Evolutionary conservation across 2,888 invertebrate species (phyloP).

Genomic region (Caenorhabditis sp.): DNA sequence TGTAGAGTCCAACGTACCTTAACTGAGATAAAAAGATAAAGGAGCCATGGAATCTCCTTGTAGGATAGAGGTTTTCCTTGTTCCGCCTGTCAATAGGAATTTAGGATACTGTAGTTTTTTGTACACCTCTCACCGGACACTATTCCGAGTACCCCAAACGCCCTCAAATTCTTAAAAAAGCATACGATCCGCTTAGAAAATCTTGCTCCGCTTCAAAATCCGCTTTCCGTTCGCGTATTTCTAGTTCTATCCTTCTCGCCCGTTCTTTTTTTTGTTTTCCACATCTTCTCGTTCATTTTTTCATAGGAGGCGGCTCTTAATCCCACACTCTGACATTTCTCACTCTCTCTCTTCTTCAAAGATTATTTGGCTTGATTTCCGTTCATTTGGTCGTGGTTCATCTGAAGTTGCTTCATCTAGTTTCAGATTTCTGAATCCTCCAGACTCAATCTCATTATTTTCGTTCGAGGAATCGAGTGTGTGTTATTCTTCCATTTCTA

Average conservation of each 20-base stretch:
- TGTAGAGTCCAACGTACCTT: too few relatives aligned
- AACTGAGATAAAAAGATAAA: too few relatives aligned
- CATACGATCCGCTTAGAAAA: conserved; percentile 20
- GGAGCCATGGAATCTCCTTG: too few relatives aligned
- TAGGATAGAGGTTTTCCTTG: too few relatives aligned
- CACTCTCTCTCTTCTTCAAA: conserved; percentile 24
- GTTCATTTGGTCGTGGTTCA: not conserved
- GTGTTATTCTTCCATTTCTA: not conserved
- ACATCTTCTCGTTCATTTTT: conserved; percentile 11
- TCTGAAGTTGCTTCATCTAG: not conserved
- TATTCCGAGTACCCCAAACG: conserved; percentile 7
- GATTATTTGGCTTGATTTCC: conserved; percentile 36
- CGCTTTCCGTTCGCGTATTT: not conserved
- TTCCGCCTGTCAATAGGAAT: too few relatives aligned
- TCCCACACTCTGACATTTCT: conserved; percentile 45
- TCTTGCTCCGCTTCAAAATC: not conserved
- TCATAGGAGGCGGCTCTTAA: conserved; percentile 37
- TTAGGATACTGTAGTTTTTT: too few relatives aligned
- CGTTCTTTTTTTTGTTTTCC: conserved; percentile 22
- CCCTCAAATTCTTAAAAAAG: conserved; percentile 4
- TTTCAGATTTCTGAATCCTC: not conserved
- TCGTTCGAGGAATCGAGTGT: not conserved
- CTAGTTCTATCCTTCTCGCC: not conserved
- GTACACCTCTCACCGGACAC: too few relatives aligned
- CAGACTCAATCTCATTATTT: not conserved